Base-by-base conservation (phyloP, 2,113 vertebrate genomes). In the Isurus oxyrinchus region DNA sequence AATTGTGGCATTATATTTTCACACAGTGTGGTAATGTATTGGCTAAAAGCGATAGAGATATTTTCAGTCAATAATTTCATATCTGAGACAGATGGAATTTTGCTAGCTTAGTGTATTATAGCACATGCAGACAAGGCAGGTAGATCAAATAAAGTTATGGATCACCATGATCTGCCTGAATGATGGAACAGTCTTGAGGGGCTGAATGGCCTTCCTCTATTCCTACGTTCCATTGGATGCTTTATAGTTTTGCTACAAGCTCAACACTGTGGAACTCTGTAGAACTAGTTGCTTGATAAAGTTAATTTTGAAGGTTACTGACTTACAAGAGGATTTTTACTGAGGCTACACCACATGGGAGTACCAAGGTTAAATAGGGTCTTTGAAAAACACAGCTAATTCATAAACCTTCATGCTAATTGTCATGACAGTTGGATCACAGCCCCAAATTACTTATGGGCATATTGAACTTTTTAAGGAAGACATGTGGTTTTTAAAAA, bases 271-370 rank as follows among this genome's bases (percentile, higher is more conserved):
- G 25, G 19, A 57, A 94, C 59, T 40, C 91, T 13, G 35, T 23
- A 25, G 91, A 44, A 66, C 59, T 49, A 95, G 14, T 44, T 40
- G 40, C 94, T 44, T 95, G 63, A 40, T 94, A 66, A 94, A 66
- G 61, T 67, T 94, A 94, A 66, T 67, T 40, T 67, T 44, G 61
- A 94, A 95, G 94, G 94, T 95, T 49, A 95, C 63, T 67, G 63
- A 69, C 94, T 27, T 67, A 25, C 7, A 69, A 25, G 63, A 95
- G 8, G 40, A 95, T 69, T 67, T 69, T 67, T 69, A 5, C 94
- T 27, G 63, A 95, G 94, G 94, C 69, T 95, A 23, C 40, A 67
- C 5, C 40, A 66, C 94, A 95, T 49, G 94, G 66, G 16, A 95
- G 94, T 95, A 49, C 94, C 63, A 95, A 49, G 63, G 40, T 49